Evolutionary conservation across 2,113 vertebrate genomes (phyloP), one percentile per base, ranked within the genome.

Genomic region (Oreochromis spilurus): DNA sequence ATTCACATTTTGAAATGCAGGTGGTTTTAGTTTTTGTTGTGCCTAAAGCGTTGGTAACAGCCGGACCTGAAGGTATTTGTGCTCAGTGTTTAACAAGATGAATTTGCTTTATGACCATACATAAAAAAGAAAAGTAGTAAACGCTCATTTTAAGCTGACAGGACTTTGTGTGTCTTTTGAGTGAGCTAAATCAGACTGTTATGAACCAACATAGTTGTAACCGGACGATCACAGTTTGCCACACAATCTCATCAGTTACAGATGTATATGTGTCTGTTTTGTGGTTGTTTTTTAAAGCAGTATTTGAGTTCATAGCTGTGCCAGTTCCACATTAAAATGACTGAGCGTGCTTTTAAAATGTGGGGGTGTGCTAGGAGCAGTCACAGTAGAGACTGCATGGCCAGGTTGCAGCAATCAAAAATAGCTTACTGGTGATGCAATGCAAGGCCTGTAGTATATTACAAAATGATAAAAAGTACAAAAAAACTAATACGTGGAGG

Each of bases 181-280:
- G 9, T 34, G 16, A 52, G 17, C 17, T 52, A 34, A 77, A 77
- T 19, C 24, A 52, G 9, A 31, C 70, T 50, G 45, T 1, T n/a
- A 50, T 31, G 43, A 50, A 12, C 1, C 26, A 2, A 50, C 6
- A 7, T 12, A 19, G 16, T 17, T 29, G 24, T 5, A 77, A 8
- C 43, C 1, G 2, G 60, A 31, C 16, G 0, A 31, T 50, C 0
- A 0, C 1, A 2, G 3, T 17, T 12, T 31, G n/a, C 7, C 62
- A 10, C 53, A 31, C 21, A 58, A 48, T 50, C 24, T 75, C 9
- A 53, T 11, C 9, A 62, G 38, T 50, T 65, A 29, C 26, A 21
- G 13, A 34, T 85, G 34, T 12, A n/a, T 24, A 26, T 72, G 1
- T 77, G 72, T 52, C 2, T 21, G 34, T 38, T 65, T 65, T 13